Evolutionary conservation across 2,797 vertebrate species (phyloP), one percentile per base, ranked within the genome.

Genomic region (Clarias platycephalus): DNA sequence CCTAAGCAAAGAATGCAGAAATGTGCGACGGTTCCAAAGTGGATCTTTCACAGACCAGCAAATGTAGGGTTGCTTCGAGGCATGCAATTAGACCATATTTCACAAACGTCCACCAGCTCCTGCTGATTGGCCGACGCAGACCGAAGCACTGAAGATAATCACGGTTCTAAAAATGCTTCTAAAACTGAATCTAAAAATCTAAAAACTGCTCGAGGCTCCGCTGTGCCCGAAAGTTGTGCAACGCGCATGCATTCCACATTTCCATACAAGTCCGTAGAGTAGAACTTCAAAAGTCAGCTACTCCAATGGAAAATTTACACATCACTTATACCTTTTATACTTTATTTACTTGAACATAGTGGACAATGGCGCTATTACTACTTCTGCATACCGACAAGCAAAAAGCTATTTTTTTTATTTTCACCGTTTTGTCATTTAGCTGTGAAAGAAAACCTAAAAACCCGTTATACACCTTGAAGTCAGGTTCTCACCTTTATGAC

Each of bases 1-100:
- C 81, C 81, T 76, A 78, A 83, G 86, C 78, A 85, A 53, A 76
- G 86, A 81, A 60, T 74, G 81, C 55, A 77, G 44, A 68, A 78
- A 78, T 62, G 81, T 75, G 81, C 81, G 37, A 75, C 37, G 63
- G 78, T 71, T 72, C 80, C 70, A 76, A 24, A 40, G 62, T 58
- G 79, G 79, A 58, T 85, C 84, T 57, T 67, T 75, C 80, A 34
- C 71, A 68, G 72, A 76, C 72, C 71, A 81, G 79, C 84, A 76
- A 85, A 81, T 77, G 80, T 67, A 80, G 67, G 83, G 67, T 78
- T 81, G 64, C 55, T 80, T 80, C 8, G 20, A 80, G 58, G 76
- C 83, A 79, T 79, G 84, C 84, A 85, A 77, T 82, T 82, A 78
- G 64, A 37, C 63, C 57, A 16, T 60, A 82, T 85, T 78, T 77